Conservation (phyloP, 2,888 invertebrate genomes). For the Tetragonula carbonaria region DNA sequence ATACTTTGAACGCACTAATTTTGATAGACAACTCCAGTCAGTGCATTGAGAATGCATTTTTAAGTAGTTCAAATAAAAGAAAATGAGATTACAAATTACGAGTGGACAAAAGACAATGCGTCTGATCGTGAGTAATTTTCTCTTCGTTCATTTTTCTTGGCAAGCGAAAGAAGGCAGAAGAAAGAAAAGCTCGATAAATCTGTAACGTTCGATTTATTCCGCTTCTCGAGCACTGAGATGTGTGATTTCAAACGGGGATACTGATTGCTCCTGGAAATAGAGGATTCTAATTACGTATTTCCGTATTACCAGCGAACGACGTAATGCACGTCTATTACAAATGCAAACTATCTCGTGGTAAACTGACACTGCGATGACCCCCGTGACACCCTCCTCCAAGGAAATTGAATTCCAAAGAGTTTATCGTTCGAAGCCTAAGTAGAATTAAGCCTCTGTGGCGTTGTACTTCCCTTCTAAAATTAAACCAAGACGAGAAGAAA, state of each 20-base stretch:
- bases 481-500: neutral
- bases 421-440: conserved; percentile 17
- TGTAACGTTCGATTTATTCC: neutral
- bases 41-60: too few species aligned
- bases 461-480: neutral
- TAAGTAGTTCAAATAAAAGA: too few species aligned
- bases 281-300: conserved; percentile 35
- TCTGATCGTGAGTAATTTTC: neutral
- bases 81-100: neutral
- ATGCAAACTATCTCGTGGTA: conserved; percentile 28
- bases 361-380: conserved; percentile 6
- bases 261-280: conserved; percentile 1
- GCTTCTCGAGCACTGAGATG: neutral
- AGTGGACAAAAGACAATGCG: neutral
- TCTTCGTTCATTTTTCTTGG: neutral
- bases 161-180: neutral
- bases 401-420: conserved; percentile 45
- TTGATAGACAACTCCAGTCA: neutral
- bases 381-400: conserved; percentile 20
- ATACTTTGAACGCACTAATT: neutral
- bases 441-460: neutral
- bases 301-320: neutral
- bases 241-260: neutral
- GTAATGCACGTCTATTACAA: conserved; percentile 20
- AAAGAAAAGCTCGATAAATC: neutral